Evolutionary conservation across 2,113 vertebrate genomes (phyloP).

Genomic region (Lipotes vexillifer): DNA sequence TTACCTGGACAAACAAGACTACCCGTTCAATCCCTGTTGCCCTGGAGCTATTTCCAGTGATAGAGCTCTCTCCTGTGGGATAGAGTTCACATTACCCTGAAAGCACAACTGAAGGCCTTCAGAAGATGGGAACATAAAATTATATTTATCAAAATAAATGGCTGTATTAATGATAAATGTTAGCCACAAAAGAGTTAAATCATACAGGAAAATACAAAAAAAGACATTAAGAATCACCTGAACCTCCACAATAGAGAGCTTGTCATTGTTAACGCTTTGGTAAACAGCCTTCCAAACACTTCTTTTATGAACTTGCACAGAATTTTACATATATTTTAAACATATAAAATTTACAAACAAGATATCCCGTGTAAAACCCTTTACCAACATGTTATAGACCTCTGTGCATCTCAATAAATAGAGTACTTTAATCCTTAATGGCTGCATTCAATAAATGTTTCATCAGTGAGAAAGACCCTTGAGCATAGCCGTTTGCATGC

Average conservation of each 20-base stretch:
- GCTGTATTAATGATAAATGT: not conserved
- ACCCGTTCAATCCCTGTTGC: not conserved
- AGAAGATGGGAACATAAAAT: not conserved
- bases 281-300: not conserved
- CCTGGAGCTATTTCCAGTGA: not conserved
- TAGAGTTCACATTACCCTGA: not conserved
- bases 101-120: not conserved
- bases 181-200: not conserved
- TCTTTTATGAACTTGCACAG: not conserved
- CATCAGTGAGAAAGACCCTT: not conserved
- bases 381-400: not conserved
- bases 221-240: not conserved
- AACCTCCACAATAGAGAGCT: not conserved
- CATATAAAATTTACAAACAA: not conserved
- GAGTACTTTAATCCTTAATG: not conserved
- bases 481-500: not conserved
- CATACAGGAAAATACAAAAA: not conserved
- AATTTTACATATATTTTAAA: not conserved
- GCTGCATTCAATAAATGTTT: not conserved
- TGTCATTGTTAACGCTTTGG: not conserved
- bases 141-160: not conserved
- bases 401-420: not conserved
- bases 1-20: not conserved
- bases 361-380: not conserved
- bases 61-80: not conserved